Percentiles rank a stretch among this genome's conserved stretches.
Conservation (phyloP, 2,888 invertebrate species). For the Leptinotarsa tumamoca region DNA sequence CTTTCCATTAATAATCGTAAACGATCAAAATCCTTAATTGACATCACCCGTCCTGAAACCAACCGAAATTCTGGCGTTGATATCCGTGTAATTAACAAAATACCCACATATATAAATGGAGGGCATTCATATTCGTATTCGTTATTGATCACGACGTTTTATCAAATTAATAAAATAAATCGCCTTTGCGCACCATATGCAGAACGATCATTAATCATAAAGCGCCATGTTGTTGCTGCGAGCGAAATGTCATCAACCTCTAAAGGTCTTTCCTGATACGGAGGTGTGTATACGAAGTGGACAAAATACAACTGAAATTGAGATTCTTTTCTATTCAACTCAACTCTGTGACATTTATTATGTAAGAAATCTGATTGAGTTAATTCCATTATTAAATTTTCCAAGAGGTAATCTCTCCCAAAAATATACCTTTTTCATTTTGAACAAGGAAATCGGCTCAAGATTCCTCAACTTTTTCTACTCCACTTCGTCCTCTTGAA, state of each 20-base stretch:
- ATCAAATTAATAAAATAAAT: constrained; percentile 39
- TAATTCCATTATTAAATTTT: no score
- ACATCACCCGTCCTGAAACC: neutral
- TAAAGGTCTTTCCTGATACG: constrained; percentile 7
- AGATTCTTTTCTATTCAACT: no score
- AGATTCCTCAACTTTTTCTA: neutral
- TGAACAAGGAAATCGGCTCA: neutral
- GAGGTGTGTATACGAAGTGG: constrained; percentile 1
- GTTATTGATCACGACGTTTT: constrained; percentile 33
- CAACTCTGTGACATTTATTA: no score
- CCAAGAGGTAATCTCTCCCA: no score
- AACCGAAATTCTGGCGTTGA: constrained; percentile 23
- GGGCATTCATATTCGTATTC: constrained; percentile 32
- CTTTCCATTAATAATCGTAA: constrained; percentile 4
- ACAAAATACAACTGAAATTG: no score
- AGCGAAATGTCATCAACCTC: constrained; percentile 32
- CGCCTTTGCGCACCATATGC: constrained; percentile 37
- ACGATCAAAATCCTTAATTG: constrained; percentile 6
- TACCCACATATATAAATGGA: constrained; percentile 30
- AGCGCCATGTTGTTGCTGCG: constrained; percentile 26
- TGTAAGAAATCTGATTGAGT: no score
- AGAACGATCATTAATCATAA: constrained; percentile 37
- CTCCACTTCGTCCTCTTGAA: neutral
- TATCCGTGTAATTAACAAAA: constrained; percentile 28
- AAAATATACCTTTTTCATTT: no score